These are phyloP conservation scores for Oscheius sp. DNA, from an alignment of 2,888 invertebrate species.

Conservation along the genomic window DNA sequence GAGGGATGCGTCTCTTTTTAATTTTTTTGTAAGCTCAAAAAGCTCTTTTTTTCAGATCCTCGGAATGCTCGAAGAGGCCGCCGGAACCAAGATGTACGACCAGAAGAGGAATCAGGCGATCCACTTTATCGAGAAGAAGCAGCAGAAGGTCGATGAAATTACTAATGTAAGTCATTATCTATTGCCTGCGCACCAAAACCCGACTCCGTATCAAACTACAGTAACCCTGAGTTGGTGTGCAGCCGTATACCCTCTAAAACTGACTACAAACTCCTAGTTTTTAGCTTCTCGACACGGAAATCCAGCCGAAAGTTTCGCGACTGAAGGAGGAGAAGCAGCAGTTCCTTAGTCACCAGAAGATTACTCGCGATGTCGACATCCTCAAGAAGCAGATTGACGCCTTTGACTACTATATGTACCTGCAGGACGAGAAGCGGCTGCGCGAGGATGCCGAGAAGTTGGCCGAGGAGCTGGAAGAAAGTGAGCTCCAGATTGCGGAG, in stretches of 20 bases:
- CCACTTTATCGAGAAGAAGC: slow-evolving; percentile 90
- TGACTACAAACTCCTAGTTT: slow-evolving; percentile 35
- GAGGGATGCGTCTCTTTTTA: background rate
- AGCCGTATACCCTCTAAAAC: background rate
- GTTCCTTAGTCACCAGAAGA: slow-evolving; percentile 73
- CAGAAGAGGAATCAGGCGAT: slow-evolving; percentile 88
- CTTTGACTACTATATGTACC: slow-evolving; percentile 26
- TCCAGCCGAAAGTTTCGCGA: slow-evolving; percentile 88
- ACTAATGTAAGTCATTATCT: slow-evolving; percentile 29
- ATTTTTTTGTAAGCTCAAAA: background rate
- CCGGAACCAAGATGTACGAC: slow-evolving; percentile 96
- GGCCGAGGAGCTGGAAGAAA: background rate
- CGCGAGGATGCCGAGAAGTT: background rate
- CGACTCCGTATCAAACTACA: background rate
- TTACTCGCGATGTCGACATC: slow-evolving; percentile 21
- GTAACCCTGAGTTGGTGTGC: background rate
- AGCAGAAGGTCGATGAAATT: slow-evolving; percentile 88
- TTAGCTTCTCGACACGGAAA: slow-evolving; percentile 82
- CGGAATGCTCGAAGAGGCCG: slow-evolving; percentile 98
- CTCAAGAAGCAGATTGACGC: slow-evolving; percentile 21
- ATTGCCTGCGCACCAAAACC: background rate
- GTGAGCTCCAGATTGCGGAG: background rate
- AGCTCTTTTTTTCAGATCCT: slow-evolving; percentile 80
- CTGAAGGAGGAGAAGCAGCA: slow-evolving; percentile 86
- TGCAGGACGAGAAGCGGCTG: background rate